phyloP scores from a whole-genome alignment of 1,140 invertebrate genomes.

The Drosophila elegans region DNA sequence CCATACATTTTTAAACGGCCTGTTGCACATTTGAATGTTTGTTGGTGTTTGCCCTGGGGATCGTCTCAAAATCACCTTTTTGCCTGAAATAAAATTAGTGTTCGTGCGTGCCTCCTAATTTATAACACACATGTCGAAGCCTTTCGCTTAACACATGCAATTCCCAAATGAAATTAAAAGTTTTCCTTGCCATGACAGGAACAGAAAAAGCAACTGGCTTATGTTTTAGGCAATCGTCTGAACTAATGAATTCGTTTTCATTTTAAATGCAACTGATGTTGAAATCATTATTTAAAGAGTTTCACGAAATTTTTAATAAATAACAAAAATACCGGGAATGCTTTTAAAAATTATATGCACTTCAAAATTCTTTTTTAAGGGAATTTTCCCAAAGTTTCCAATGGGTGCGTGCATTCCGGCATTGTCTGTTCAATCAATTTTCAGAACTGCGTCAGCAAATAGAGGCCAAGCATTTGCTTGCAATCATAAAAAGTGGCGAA shows the following conservation, averaged over 20 bases:
- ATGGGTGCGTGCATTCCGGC: neutral
- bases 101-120: slow-evolving; percentile 6
- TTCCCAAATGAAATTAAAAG: slow-evolving; percentile 39
- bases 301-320: too few relatives aligned
- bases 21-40: slow-evolving; percentile 15
- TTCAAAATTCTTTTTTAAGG: too few relatives aligned
- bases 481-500: slow-evolving; percentile 15
- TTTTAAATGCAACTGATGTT: neutral
- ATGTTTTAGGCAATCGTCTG: neutral
- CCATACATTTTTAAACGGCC: slow-evolving; percentile 9
- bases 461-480: slow-evolving; percentile 7
- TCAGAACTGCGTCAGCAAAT: slow-evolving; percentile 11
- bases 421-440: slow-evolving; percentile 1
- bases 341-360: neutral
- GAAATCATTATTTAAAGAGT: neutral
- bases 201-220: neutral
- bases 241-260: neutral
- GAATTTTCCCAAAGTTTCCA: neutral
- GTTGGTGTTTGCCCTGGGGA: neutral
- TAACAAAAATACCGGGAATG: neutral
- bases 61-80: neutral
- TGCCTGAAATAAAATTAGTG: neutral
- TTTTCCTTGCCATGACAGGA: slow-evolving; percentile 2
- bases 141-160: slow-evolving; percentile 11
- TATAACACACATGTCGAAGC: slow-evolving; percentile 7